Base-by-base conservation (phyloP, 2,888 invertebrate genomes). In the Leucophenga maculata region DNA sequence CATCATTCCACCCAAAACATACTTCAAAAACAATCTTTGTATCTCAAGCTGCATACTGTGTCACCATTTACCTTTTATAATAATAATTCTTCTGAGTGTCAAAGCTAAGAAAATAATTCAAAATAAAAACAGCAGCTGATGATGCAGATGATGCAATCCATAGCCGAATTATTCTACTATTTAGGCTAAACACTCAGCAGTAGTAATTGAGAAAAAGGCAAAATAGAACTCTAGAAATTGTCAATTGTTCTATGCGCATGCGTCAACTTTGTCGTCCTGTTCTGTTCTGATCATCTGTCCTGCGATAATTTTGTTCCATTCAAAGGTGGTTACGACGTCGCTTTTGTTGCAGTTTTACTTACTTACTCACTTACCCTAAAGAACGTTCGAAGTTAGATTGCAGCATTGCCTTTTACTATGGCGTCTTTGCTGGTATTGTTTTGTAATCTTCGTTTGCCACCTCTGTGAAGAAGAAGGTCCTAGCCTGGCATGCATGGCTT, bases 81-180 rank as follows among this genome's bases (percentile, higher is more conserved):
- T 3, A 1, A 39, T 39, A 8, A 6, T 39, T 39, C 8, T 39
- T 8, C 11, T 11, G 32, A 1, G 39, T 39, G 39, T 39, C 39
- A 39, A 39, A 39, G 62, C 62, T 62, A 62, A 46, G 46, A 46
- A 22, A 62, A 14, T 46, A 20, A 22, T 39, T 13, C 16, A 62
- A 14, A 32, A 39, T 54, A 59, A 65, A 69, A 69, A 44, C 69
- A 54, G 60, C 69, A 69, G 39, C 39, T 39, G 39, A 39, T 39
- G 39, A 32, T 32, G 32, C 3, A 11, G 69, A 66, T 69, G 69
- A 69, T 62, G 67, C 64, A 69, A 67, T 57, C 14, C n/a, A 59
- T 16, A 64, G 31, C 39, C n/a, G n/a, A 48, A 31, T 31, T 59
- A 59, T 6, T 48, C 3, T n/a, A 59, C 18, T n/a, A 55, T 39